Percentiles rank a stretch among this genome's conserved stretches.
Conservation (phyloP, 2,888 invertebrate species). For the Campoplex capitator region DNA sequence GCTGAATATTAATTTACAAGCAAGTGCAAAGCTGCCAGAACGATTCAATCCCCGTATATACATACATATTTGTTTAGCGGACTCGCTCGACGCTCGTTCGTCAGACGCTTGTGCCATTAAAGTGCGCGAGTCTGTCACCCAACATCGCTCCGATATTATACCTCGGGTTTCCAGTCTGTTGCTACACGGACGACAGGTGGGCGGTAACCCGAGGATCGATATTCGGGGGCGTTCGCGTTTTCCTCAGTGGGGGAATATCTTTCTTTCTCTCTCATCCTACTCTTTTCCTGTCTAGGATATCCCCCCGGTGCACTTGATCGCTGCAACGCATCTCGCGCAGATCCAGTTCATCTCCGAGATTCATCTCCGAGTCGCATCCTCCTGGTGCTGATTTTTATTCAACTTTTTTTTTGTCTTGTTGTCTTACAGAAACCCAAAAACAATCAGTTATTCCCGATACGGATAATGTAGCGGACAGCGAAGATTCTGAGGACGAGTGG, state of each 20-base stretch:
- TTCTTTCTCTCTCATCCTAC: conserved; percentile 32
- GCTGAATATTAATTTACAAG: conserved; percentile 50
- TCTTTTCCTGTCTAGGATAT: conserved; percentile 28
- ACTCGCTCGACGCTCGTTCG: conserved; percentile 19
- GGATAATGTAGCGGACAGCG: conserved; percentile 92
- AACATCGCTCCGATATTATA: conserved; percentile 3
- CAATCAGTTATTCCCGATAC: conserved; percentile 83
- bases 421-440: conserved; percentile 79
- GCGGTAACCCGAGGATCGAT: conserved; percentile 77
- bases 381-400: neutral
- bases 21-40: conserved; percentile 15
- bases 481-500: conserved; percentile 95
- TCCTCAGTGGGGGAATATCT: conserved; percentile 48
- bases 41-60: neutral
- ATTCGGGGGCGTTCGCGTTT: conserved; percentile 73
- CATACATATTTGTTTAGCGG: neutral
- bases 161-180: conserved; percentile 71
- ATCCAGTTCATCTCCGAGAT: conserved; percentile 30
- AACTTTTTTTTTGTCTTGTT: conserved; percentile 25
- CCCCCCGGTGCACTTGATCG: conserved; percentile 62
- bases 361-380: neutral
- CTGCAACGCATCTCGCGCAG: conserved; percentile 51
- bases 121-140: neutral
- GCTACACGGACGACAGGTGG: conserved; percentile 81
- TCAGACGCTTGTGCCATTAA: conserved; percentile 15